A percentile compares a stretch with the other conserved stretches of the same genome.
Conservation (phyloP, 2,113 vertebrate species). For the Pogona vitticeps region DNA sequence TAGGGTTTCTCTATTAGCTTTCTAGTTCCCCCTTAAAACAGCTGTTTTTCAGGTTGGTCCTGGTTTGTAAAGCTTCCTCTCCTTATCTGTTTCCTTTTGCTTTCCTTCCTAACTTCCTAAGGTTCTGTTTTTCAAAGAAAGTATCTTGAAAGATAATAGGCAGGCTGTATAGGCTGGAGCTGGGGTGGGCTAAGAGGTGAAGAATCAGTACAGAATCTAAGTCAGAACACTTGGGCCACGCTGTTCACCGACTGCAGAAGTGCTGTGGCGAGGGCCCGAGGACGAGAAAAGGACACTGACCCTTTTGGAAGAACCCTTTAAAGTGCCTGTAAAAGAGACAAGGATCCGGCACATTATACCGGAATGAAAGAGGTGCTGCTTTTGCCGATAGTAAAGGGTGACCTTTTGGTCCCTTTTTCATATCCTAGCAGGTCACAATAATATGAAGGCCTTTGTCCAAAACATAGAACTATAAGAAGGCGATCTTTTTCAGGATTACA, state of each 20-base stretch:
- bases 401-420: not conserved
- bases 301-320: not conserved
- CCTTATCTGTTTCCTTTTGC: not conserved
- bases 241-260: not conserved
- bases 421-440: not conserved
- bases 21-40: not conserved
- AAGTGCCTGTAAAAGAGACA: not conserved
- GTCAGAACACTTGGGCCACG: not conserved
- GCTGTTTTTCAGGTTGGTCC: not conserved
- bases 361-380: not conserved
- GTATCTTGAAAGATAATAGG: not conserved
- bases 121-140: not conserved
- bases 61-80: not conserved
- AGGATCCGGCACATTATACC: not conserved
- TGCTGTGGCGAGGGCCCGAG: not conserved
- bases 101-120: not conserved
- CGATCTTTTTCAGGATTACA: not conserved
- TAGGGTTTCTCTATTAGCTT: not conserved
- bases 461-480: not conserved
- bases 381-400: not conserved
- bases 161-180: not conserved
- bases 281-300: not conserved
- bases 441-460: not conserved
- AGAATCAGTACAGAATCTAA: not conserved
- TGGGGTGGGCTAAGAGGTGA: too few relatives aligned